Percentiles rank a stretch among this genome's conserved stretches.
These are phyloP conservation scores for Momotus momota DNA, from an alignment of 2,797 vertebrate species.

Conservation along the genomic window DNA sequence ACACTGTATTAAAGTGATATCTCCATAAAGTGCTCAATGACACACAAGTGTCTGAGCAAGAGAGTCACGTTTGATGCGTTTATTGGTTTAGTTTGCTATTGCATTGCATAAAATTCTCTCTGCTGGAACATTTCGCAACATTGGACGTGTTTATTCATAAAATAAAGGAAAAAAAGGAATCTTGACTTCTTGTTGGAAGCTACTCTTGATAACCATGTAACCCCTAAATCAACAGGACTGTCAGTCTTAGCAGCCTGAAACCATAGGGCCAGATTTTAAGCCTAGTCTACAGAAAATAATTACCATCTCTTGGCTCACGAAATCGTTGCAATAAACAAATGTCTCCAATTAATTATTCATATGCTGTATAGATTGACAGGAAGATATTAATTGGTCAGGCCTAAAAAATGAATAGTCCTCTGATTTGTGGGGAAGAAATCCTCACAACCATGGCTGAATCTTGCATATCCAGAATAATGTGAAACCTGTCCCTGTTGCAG, in stretches of 20 bases:
- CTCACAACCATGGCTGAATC: not conserved
- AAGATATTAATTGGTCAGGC: not conserved
- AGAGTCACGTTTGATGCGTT: not conserved
- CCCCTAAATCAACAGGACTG: not conserved
- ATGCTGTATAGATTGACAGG: not conserved
- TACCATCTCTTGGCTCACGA: not conserved
- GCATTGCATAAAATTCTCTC: not conserved
- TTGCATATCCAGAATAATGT: not conserved
- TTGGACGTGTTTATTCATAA: not conserved
- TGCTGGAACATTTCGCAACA: not conserved
- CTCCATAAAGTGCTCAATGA: not conserved
- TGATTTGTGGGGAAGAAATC: not conserved
- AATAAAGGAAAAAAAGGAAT: not conserved
- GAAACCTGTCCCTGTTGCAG: not conserved
- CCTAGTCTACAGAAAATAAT: not conserved
- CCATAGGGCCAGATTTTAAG: not conserved
- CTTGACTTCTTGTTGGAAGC: not conserved
- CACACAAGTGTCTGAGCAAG: not conserved
- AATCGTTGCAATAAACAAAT: not conserved
- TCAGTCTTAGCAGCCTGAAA: not conserved
- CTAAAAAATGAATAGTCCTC: not conserved
- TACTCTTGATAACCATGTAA: fast-evolving
- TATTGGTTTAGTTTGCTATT: not conserved
- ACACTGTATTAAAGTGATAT: not conserved
- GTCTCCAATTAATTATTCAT: not conserved